phyloP scores from a whole-genome alignment of 2,797 vertebrate genomes.

The Philypnodon macrostomus region DNA sequence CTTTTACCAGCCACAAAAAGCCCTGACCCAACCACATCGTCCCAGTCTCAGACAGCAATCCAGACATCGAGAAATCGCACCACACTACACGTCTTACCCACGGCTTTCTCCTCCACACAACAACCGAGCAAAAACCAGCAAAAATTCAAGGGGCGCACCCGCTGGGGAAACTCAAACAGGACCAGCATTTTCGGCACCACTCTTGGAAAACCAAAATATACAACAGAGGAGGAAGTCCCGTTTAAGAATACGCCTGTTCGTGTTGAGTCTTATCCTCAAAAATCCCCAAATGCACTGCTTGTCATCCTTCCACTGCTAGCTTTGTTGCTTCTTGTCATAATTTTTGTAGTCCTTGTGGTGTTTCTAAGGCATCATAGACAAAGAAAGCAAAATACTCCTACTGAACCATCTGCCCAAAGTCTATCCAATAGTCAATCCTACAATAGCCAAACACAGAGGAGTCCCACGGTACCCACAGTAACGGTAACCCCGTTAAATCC shows the following conservation, averaged over 20 bases:
- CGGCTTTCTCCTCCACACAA: constrained; percentile 42
- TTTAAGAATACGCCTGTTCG: constrained; percentile 62
- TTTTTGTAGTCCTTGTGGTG: constrained; percentile 70
- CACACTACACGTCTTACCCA: constrained; percentile 32
- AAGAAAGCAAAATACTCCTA: constrained; percentile 67
- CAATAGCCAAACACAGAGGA: constrained; percentile 67
- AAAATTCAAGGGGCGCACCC: constrained; percentile 67
- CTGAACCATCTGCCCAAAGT: constrained; percentile 30
- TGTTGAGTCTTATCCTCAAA: constrained; percentile 67
- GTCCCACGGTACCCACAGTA: constrained; percentile 76
- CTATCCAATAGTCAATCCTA: constrained; percentile 42
- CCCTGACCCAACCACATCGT: constrained; percentile 50
- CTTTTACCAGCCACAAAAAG: constrained; percentile 57
- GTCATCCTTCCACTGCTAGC: constrained; percentile 78
- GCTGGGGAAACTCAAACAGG: constrained; percentile 72
- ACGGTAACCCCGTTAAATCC: constrained; percentile 82
- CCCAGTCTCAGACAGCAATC: constrained; percentile 37
- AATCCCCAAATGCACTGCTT: constrained; percentile 70
- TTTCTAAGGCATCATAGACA: constrained; percentile 75
- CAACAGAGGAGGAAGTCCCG: constrained; percentile 49
- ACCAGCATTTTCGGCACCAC: constrained; percentile 59
- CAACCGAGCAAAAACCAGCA: constrained; percentile 67
- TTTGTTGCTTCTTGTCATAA: constrained; percentile 75
- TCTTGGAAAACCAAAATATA: constrained; percentile 55
- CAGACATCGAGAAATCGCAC: constrained; percentile 49